Evolutionary conservation across 2,888 invertebrate genomes (phyloP).

Genomic region (Euspilapteryx auroguttella): DNA sequence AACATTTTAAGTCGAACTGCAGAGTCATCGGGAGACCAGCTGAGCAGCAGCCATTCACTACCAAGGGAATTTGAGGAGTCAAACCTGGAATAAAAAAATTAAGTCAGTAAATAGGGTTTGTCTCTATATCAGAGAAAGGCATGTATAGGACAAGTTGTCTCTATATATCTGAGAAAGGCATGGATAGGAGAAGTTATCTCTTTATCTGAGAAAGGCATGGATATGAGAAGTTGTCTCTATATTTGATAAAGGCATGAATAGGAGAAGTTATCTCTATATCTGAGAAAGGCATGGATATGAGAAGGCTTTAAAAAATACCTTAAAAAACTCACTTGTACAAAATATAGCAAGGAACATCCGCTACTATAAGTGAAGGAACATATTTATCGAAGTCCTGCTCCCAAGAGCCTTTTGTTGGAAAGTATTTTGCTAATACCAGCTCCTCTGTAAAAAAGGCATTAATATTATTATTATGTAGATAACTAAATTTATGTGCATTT

Average conservation of each 20-base stretch:
- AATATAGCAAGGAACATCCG: conserved; percentile 88
- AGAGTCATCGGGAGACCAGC: conserved; percentile 93
- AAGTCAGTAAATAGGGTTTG: too few relatives aligned
- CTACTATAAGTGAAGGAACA: conserved; percentile 70
- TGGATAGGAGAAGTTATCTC: too few relatives aligned
- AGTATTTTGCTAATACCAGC: conserved; percentile 66
- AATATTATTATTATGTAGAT: conserved; percentile 3
- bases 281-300: too few relatives aligned
- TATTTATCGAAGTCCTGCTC: conserved; percentile 83
- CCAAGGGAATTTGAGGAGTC: conserved; percentile 79
- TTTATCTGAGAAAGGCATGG: too few relatives aligned
- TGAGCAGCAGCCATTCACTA: conserved; percentile 90
- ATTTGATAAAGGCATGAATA: too few relatives aligned
- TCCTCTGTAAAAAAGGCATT: conserved; percentile 65
- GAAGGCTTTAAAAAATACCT: not conserved
- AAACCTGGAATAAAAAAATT: conserved; percentile 60
- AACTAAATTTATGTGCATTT: not conserved
- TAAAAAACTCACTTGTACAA: conserved; percentile 68
- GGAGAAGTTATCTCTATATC: too few relatives aligned
- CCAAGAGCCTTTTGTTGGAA: conserved; percentile 75
- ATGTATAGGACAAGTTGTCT: too few relatives aligned
- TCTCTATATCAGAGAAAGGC: too few relatives aligned
- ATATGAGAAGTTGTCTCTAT: not conserved
- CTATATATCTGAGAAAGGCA: too few relatives aligned
- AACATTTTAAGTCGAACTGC: conserved; percentile 95